phyloP scores from a whole-genome alignment of 2,888 invertebrate species.

The Cyclophora albipunctata region DNA sequence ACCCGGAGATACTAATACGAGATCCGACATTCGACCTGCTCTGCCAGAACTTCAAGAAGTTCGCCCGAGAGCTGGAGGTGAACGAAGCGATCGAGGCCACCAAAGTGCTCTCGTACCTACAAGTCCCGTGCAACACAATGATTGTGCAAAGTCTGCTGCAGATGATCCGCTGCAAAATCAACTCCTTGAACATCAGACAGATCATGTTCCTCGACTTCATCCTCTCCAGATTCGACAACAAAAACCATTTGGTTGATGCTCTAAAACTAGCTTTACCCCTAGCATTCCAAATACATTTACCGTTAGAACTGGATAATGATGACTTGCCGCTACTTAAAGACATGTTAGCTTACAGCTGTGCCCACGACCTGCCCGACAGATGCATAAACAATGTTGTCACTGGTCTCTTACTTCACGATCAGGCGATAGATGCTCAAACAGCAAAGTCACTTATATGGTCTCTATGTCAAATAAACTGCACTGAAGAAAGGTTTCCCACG shows the following conservation, averaged over 20 bases:
- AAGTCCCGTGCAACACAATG: conserved; percentile 73
- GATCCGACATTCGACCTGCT: conserved; percentile 75
- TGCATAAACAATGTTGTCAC: conserved; percentile 72
- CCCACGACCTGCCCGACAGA: conserved; percentile 63
- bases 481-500: conserved; percentile 46
- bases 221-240: conserved; percentile 60
- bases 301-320: conserved; percentile 71
- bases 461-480: conserved; percentile 64
- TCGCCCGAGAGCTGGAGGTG: conserved; percentile 67
- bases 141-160: conserved; percentile 79
- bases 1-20: conserved; percentile 56
- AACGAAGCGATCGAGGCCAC: conserved; percentile 75
- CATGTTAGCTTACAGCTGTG: conserved; percentile 71
- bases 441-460: conserved; percentile 76
- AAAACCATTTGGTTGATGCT: conserved; percentile 77
- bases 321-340: conserved; percentile 69
- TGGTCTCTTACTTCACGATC: conserved; percentile 59
- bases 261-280: conserved; percentile 79
- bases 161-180: conserved; percentile 76
- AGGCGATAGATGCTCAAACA: conserved; percentile 50
- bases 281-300: conserved; percentile 78
- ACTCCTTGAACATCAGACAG: conserved; percentile 75
- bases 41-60: conserved; percentile 73
- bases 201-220: conserved; percentile 79
- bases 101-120: conserved; percentile 75